Evolutionary conservation across 2,113 vertebrate species (phyloP), one percentile per base, ranked within the genome.

Genomic region (Megaptera novaeangliae): DNA sequence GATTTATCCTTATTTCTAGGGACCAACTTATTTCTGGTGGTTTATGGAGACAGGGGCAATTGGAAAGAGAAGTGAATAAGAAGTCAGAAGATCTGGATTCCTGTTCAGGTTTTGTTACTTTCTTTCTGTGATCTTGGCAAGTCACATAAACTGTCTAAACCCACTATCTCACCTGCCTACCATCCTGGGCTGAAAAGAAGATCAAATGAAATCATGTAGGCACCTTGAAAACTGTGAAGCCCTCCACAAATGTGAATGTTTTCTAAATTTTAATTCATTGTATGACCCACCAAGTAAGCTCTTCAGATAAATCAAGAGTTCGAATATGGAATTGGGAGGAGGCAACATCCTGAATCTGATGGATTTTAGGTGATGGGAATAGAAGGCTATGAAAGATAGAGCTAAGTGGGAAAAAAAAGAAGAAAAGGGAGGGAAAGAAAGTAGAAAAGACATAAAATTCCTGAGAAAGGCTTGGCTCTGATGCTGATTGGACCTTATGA

Each of bases 261-360:
- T 92, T 72, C 57, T 77, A 88, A 91, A 83, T 80, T 84, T 91
- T 94, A 52, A 91, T 52, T 92, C 39, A 25, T 88, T 71, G 69
- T 72, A 84, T 78, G 44, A 64, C 31, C 49, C 34, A 59, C 34
- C 41, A 94, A 72, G 34, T 78, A 80, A 66, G 55, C 4, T 13
- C 34, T 94, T 94, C 74, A 66, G 55, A 84, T 61, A 86, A 27
- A 90, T 64, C 77, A 87, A 72, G 31, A 71, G 77, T 85, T 92
- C 15, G 49, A 63, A 91, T 52, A 25, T 3, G 18, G 34, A 55
- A 17, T 52, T 11, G 18, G 41, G 25, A 71, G 87, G 11, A 34
- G 82, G 39, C 29, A 94, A 63, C 31, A 49, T 66, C 44, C 27
- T 49, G 18, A 59, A 39, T 96, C 11, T 96, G 61, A 92, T 55